phyloP scores from a whole-genome alignment of 1,140 invertebrate genomes.

The Orchestia grillus region DNA sequence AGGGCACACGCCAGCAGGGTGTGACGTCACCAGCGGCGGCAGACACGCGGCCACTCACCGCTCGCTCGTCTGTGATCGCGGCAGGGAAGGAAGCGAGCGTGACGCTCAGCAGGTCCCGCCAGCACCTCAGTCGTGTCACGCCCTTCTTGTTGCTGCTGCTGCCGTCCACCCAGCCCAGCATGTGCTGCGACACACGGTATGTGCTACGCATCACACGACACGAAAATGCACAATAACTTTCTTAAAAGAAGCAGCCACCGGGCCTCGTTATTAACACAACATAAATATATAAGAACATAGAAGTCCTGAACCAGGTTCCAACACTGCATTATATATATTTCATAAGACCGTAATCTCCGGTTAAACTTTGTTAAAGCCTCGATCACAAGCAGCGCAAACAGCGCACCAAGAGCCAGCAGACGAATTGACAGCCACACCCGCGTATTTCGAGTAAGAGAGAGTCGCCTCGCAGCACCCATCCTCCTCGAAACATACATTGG shows the following conservation, averaged over 20 bases:
- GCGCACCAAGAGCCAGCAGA: no score
- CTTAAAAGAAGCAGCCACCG: no score
- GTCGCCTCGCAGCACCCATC: no score
- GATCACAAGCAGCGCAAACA: no score
- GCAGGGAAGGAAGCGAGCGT: not conserved
- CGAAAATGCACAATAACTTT: no score
- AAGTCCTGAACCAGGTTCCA: not conserved
- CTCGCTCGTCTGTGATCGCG: not conserved
- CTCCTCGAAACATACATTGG: no score
- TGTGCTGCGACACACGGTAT: not conserved
- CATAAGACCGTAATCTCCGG: no score
- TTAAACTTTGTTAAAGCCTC: no score
- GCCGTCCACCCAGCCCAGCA: not conserved
- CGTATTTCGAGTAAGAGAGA: no score
- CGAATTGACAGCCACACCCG: no score
- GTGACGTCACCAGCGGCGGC: no score
- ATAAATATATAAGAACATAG: not conserved
- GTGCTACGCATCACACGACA: not conserved
- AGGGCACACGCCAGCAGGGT: not conserved
- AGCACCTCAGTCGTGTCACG: constrained; percentile 6
- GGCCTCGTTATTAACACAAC: no score
- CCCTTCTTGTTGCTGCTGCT: not conserved
- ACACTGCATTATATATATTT: not conserved
- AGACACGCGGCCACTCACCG: not conserved
- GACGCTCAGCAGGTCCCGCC: not conserved